phyloP scores from a whole-genome alignment of 1,140 invertebrate genomes.

The Drosophila insularis region DNA sequence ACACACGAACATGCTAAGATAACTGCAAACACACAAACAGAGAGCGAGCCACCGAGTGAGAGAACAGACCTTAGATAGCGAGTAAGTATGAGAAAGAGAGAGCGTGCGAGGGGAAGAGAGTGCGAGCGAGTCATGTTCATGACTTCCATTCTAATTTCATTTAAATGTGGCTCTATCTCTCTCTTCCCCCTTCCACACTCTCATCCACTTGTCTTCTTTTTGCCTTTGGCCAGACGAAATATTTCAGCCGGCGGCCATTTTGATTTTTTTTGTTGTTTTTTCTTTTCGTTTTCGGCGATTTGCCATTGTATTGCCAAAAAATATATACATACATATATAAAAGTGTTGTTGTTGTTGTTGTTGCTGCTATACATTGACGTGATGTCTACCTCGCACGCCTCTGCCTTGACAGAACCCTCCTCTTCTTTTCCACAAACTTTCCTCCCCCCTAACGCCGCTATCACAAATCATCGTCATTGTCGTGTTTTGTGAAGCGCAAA shows the following conservation, averaged over 20 bases:
- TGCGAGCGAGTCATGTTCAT: conserved; percentile 52
- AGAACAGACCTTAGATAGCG: background rate
- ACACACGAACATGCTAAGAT: conserved; percentile 12
- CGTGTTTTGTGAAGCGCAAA: conserved; percentile 67
- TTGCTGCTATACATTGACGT: conserved; percentile 40
- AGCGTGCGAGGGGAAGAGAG: background rate
- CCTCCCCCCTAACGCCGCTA: conserved; percentile 30
- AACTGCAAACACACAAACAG: background rate
- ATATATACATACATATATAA: background rate
- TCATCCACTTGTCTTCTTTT: too few relatives aligned
- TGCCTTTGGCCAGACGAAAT: conserved; percentile 50
- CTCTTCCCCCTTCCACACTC: background rate
- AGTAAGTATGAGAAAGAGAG: background rate
- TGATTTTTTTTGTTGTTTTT: conserved; percentile 50
- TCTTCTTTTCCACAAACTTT: conserved; percentile 21
- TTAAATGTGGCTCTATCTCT: conserved; percentile 46
- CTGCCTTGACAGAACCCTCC: conserved; percentile 47
- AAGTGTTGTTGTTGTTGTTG: conserved; percentile 7
- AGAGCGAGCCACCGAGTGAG: background rate
- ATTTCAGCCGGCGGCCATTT: conserved; percentile 75
- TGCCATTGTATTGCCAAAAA: conserved; percentile 19
- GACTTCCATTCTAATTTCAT: conserved; percentile 75
- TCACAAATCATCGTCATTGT: conserved; percentile 43
- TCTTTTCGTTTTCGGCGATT: conserved; percentile 49
- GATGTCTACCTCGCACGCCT: conserved; percentile 63